A percentile compares a stretch with the other conserved stretches of the same genome.
Evolutionary conservation across 2,113 vertebrate genomes (phyloP).

Genomic region (Butorides virescens): DNA sequence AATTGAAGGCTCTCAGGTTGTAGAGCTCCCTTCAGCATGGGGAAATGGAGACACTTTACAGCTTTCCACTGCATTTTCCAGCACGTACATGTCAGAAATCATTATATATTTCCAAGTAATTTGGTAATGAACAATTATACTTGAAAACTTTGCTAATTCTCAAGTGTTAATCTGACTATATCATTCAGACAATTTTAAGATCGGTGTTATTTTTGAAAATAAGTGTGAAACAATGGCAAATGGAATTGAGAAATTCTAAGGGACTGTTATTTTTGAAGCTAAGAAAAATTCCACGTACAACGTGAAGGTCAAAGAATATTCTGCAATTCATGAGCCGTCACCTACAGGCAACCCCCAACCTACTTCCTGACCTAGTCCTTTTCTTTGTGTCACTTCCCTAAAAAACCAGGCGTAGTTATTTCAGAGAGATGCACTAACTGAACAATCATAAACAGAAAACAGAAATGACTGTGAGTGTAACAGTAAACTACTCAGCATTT

Average conservation of each 20-base stretch:
- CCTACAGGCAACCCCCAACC: neutral
- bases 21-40: neutral
- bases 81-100: neutral
- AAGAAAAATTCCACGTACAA: neutral
- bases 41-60: neutral
- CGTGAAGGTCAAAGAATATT: conserved; percentile 14
- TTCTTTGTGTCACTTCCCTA: neutral
- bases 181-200: neutral
- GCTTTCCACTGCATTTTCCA: neutral
- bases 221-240: neutral
- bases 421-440: neutral
- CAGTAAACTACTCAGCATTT: neutral
- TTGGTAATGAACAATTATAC: neutral
- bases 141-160: neutral
- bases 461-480: neutral
- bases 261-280: neutral
- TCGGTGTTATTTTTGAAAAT: neutral
- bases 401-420: neutral
- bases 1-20: neutral
- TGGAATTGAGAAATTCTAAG: neutral
- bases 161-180: neutral
- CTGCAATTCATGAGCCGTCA: conserved; percentile 10
- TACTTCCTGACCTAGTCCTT: neutral
- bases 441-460: neutral
- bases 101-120: neutral